Conservation (phyloP, 1,140 invertebrate genomes). For the Gryon sp. region DNA sequence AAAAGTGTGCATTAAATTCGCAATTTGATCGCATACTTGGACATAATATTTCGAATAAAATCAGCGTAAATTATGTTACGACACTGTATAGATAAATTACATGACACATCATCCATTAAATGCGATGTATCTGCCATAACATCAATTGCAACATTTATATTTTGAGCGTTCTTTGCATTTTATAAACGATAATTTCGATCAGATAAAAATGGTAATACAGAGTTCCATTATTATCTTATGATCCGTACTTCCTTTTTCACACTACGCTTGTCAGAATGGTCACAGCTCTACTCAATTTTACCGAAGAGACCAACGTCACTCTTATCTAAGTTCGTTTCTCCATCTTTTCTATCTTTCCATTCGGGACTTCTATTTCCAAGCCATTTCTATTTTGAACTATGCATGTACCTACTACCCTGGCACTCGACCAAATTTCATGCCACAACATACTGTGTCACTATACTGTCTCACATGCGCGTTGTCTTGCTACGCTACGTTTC, state of each 20-base stretch:
- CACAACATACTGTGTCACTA: conserved; percentile 62
- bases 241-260: conserved; percentile 44
- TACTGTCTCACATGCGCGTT: conserved; percentile 52
- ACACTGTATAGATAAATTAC: conserved; percentile 12
- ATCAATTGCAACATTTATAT: conserved; percentile 42
- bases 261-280: conserved; percentile 49
- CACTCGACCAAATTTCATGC: conserved; percentile 60
- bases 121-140: conserved; percentile 22
- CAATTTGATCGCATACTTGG: conserved; percentile 9
- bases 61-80: conserved; percentile 19
- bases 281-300: conserved; percentile 42
- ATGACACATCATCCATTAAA: conserved; percentile 14
- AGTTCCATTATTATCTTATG: conserved; percentile 57
- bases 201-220: conserved; percentile 59
- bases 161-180: conserved; percentile 41
- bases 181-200: conserved; percentile 54
- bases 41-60: conserved; percentile 31
- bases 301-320: conserved; percentile 54
- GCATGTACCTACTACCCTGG: conserved; percentile 52
- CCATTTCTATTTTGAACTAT: conserved; percentile 62
- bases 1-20: conserved; percentile 18
- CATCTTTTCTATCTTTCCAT: conserved; percentile 37
- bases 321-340: conserved; percentile 37
- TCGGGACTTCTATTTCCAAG: conserved; percentile 39
- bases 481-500: conserved; percentile 55